phyloP scores from a whole-genome alignment of 2,888 invertebrate species.

The Melitaea athalia region DNA sequence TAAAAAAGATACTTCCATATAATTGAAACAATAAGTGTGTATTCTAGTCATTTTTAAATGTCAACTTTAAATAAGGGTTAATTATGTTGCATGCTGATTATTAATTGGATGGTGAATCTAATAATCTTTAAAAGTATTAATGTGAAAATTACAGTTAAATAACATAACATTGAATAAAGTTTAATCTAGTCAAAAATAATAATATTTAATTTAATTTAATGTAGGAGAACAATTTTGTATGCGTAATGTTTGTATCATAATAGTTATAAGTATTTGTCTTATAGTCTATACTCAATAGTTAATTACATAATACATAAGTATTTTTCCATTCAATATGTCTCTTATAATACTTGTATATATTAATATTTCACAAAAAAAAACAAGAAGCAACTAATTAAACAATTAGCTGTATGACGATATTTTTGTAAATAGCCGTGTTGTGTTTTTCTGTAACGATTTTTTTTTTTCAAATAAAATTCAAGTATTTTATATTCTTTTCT shows the following conservation, averaged over 20 bases:
- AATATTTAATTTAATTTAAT: not conserved
- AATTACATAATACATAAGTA: slow-evolving; percentile 41
- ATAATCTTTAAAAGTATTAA: too few species aligned
- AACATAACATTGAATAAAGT: not conserved
- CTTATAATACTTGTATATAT: not conserved
- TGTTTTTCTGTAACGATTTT: slow-evolving; percentile 60
- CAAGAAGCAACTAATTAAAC: not conserved
- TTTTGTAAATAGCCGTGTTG: slow-evolving; percentile 74
- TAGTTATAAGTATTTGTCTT: not conserved
- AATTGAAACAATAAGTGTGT: too few species aligned
- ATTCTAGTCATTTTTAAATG: too few species aligned
- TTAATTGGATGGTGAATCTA: too few species aligned
- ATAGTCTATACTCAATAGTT: slow-evolving; percentile 41
- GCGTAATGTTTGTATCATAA: not conserved
- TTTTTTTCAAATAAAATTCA: slow-evolving; percentile 42
- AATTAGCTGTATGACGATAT: slow-evolving; percentile 47
- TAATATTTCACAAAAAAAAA: not conserved
- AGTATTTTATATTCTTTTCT: not conserved
- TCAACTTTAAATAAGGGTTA: too few species aligned
- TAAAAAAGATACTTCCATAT: too few species aligned
- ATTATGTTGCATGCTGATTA: too few species aligned
- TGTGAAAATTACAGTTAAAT: too few species aligned
- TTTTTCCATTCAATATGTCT: slow-evolving; percentile 54
- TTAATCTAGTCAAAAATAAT: not conserved
- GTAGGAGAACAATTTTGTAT: not conserved